Percentiles rank a stretch among this genome's conserved stretches.
Evolutionary conservation across 2,888 invertebrate genomes (phyloP).

Genomic region (Cephus rjabovi): DNA sequence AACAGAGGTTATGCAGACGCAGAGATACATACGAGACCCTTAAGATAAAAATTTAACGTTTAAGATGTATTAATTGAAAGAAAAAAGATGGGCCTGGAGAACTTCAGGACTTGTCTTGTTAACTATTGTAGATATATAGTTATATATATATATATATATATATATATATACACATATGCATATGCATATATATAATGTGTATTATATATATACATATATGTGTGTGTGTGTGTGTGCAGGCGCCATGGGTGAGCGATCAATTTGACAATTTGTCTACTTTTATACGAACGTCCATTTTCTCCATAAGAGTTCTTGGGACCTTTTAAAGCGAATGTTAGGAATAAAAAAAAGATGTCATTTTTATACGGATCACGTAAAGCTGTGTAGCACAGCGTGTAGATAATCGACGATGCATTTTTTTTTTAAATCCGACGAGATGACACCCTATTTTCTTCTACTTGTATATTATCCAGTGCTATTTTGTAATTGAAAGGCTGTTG

Average conservation of each 20-base stretch:
- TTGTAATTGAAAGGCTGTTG: too few relatives aligned
- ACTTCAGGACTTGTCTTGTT: constrained; percentile 59
- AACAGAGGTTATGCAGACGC: background rate
- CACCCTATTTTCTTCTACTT: too few relatives aligned
- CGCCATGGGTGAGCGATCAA: constrained; percentile 54
- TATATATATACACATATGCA: constrained; percentile 31
- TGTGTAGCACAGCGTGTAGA: too few relatives aligned
- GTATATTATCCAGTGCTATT: too few relatives aligned
- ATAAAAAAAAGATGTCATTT: too few relatives aligned
- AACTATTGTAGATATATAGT: constrained; percentile 63
- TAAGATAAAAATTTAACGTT: constrained; percentile 51
- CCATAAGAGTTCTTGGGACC: too few relatives aligned
- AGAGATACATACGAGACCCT: constrained; percentile 25
- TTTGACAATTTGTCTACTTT: constrained; percentile 30
- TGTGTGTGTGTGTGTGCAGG: too few relatives aligned
- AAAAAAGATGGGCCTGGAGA: constrained; percentile 44
- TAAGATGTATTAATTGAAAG: constrained; percentile 51
- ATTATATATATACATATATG: constrained; percentile 18
- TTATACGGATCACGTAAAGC: too few relatives aligned
- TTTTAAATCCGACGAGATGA: too few relatives aligned
- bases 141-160: constrained; percentile 27
- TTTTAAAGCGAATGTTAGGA: too few relatives aligned
- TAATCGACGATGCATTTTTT: too few relatives aligned
- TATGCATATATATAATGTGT: constrained; percentile 31
- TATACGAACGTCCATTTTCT: too few relatives aligned